Evolutionary conservation across 2,113 vertebrate genomes (phyloP).

Genomic region (Xyrauchen texanus): DNA sequence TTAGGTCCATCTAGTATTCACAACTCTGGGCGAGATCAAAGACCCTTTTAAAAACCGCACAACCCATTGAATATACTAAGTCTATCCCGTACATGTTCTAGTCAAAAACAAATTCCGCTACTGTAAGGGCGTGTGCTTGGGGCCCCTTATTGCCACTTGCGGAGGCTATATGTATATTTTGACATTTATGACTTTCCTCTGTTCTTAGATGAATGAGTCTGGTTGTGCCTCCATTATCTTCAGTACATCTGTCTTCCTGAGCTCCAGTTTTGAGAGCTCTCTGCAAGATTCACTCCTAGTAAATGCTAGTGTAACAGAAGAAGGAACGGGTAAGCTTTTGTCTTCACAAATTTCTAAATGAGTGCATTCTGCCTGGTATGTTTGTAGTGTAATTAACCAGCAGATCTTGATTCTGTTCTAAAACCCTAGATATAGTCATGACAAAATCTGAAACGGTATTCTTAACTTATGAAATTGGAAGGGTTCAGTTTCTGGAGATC

Average conservation of each 20-base stretch:
- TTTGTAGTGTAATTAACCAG: neutral
- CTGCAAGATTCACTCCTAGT: neutral
- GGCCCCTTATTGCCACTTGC: too few relatives aligned
- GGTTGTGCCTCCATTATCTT: constrained; percentile 61
- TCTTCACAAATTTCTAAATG: too few relatives aligned
- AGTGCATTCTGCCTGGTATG: too few relatives aligned
- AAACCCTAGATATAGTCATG: neutral
- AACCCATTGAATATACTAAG: too few relatives aligned
- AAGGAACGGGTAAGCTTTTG: constrained; percentile 23
- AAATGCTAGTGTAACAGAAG: neutral
- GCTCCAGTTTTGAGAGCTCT: neutral
- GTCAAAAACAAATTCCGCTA: too few relatives aligned
- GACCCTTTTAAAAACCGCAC: too few relatives aligned
- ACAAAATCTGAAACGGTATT: neutral
- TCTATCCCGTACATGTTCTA: too few relatives aligned
- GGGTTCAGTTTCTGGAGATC: constrained; percentile 61
- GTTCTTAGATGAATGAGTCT: constrained; percentile 41
- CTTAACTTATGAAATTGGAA: constrained; percentile 62
- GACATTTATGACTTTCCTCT: too few relatives aligned
- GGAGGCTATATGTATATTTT: too few relatives aligned
- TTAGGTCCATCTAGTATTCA: too few relatives aligned
- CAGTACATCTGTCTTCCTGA: constrained; percentile 27
- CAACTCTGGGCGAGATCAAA: too few relatives aligned
- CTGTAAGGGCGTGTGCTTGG: too few relatives aligned
- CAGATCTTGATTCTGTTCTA: neutral